Base-by-base conservation (phyloP, 2,113 vertebrate species). In the Synchiropus splendidus region DNA sequence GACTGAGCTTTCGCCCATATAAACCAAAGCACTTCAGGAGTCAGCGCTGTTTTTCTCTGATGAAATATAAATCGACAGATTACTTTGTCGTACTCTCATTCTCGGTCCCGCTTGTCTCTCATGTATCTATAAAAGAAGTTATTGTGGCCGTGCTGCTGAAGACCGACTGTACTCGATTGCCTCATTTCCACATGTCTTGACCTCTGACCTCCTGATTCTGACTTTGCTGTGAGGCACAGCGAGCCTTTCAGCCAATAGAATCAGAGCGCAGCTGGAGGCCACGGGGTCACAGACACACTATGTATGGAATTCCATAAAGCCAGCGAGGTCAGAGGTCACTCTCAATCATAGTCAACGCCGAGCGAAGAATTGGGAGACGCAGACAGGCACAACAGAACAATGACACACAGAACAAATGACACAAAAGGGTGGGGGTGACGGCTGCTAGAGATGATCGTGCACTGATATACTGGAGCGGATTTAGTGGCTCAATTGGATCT, bases 221-320 rank as follows among this genome's bases (percentile, higher is more conserved):
- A 49, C 61, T 60, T 66, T 61, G 70, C 71, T 64, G 51, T 30
- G 30, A 47, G 51, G 67, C 51, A 63, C 57, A 54, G 68, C 39
- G 45, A 61, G 61, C 54, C 72, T 66, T 70, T 77, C 57, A 61
- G 68, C 74, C 75, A 77, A 83, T 74, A 61, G 71, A 70, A 70
- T 62, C 51, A 39, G 52, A 41, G 45, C 59, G 6, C 58, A 64
- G 51, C 57, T 49, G 34, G 45, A 50, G 79, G 78, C 76, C 44
- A 39, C 44, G 11, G 43, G 78, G 71, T 64, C 71, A 61, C 51
- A 46, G 57, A 67, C 53, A 18, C 65, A 57, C 63, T 67, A 67
- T 82, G 80, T 72, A 82, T 67, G 70, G 75, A 85, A 82, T 79
- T 83, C 76, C 75, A 75, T 45, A 74, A 54, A 79, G 51, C 64